Base-by-base conservation (phyloP, 2,797 vertebrate genomes). In the Crax fasciolata region DNA sequence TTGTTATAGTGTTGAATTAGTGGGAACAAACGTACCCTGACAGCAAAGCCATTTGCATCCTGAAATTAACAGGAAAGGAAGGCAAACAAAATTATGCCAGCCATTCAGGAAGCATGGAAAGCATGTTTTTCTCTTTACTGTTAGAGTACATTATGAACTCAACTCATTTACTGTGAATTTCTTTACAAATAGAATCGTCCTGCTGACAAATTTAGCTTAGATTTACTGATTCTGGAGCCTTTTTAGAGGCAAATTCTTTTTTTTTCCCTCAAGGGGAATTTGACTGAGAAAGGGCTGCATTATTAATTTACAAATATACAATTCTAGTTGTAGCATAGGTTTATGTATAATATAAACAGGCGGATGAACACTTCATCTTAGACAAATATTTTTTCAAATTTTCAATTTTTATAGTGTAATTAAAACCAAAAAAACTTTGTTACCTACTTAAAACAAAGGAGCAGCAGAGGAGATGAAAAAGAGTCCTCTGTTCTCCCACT, bases 41-140 rank as follows among this genome's bases (percentile, higher is more conserved):
- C 92, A 93, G 79, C 82, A 92, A 93, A 92, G 76, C 92, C 62
- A 87, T 95, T 96, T 96, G 85, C 62, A 68, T 92, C 87, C 72
- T 91, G 58, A 92, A 91, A 73, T 91, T 89, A 95, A 72, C 87
- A 73, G 73, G 87, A 59, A 92, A 89, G 54, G 72, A 96, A 66
- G 65, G 76, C 65, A 96, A 95, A 62, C 54, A 93, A 89, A 96
- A 78, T 93, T 84, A 95, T 95, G 62, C 83, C 79, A 91, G 62
- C 73, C 79, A 76, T 93, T 96, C 0, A 8, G 75, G 76, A 66
- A 93, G 87, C 70, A 93, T 61, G 58, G 61, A 67, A 84, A 87
- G 72, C 41, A 17, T 92, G 73, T 66, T 94, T 77, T 90, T 89
- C 32, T 89, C 52, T 87, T 77, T 72, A 46, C 74, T 81, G 12